Evolutionary conservation across 2,888 invertebrate species (phyloP), one percentile per base, ranked within the genome.

Genomic region (Craniophora ligustri): DNA sequence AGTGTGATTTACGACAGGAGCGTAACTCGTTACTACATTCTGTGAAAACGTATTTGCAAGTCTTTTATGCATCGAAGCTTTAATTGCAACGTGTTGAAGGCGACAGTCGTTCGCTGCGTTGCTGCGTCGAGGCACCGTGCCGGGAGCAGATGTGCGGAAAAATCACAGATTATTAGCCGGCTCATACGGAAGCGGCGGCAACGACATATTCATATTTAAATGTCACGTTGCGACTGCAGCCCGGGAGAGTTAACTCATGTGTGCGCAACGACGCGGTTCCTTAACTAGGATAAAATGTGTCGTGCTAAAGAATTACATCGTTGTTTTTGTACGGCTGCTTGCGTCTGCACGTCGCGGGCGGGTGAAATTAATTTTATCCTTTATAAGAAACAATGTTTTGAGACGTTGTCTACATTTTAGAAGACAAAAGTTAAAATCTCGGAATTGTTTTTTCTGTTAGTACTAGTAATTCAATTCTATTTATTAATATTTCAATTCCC

Each of bases 121-220:
- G 63, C 40, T 55, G 61, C 51, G 46, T 30, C 49, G 51, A 60
- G 66, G 60, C 54, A 51, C 45, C 39, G 66, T 76, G 62, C 61
- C 65, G 77, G 54, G 77, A 62, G 78, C 91, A 88, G 86, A 84
- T 86, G 92, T 75, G 91, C 86, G 88, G 90, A 92, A 92, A 90
- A 92, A 91, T 91, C 87, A 77, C 66, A 86, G 83, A 85, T 91
- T 91, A 92, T 91, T 91, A 92, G 83, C 82, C 64, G 78, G 71
- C 79, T 82, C 75, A 69, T 72, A 65, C 65, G 78, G 81, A 76
- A 78, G 82, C 75, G 59, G 72, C 72, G 72, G 65, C 77, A 78
- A 79, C 85, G 88, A 87, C 87, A 87, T 84, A 91, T 91, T 92
- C 92, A 91, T 91, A 92, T 92, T 91, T 87, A 91, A 91, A 92